Evolutionary conservation across 1,140 invertebrate genomes (phyloP).

Genomic region (Sogatella furcifera): DNA sequence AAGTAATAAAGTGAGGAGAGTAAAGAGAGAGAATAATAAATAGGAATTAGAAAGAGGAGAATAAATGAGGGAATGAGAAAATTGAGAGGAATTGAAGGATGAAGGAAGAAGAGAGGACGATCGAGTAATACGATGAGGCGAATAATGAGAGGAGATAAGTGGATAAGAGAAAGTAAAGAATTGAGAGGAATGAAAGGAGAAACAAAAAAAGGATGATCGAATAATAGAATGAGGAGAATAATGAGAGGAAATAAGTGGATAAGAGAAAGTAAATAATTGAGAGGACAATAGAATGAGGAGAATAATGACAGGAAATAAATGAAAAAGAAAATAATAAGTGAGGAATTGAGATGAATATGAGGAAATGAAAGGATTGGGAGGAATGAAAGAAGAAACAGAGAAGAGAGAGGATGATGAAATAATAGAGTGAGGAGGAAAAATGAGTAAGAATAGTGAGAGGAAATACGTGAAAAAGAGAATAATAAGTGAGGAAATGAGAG

Average conservation of each 20-base stretch:
- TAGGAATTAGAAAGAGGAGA: neutral
- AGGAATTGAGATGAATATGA: too few species aligned
- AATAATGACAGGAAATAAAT: neutral
- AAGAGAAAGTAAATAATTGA: too few species aligned
- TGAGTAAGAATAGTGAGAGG: too few species aligned
- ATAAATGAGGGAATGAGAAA: constrained; percentile 1
- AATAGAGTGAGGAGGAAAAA: too few species aligned
- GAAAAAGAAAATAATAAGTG: neutral
- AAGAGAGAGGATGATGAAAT: too few species aligned
- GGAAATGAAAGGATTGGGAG: too few species aligned
- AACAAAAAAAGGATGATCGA: too few species aligned
- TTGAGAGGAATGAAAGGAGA: neutral
- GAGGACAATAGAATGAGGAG: neutral
- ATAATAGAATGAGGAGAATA: too few species aligned
- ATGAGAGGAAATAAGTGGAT: neutral
- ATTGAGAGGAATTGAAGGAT: constrained; percentile 6
- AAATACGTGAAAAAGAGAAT: too few species aligned
- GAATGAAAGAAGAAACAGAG: too few species aligned
- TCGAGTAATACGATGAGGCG: constrained; percentile 9
- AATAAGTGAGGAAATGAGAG: too few species aligned
- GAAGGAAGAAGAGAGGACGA: constrained; percentile 13
- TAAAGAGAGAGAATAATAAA: neutral
- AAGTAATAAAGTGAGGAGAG: neutral
- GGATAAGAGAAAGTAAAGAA: neutral
- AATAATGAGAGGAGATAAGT: constrained; percentile 7